phyloP scores from a whole-genome alignment of 2,888 invertebrate genomes.

The Stegana nigrithorax region DNA sequence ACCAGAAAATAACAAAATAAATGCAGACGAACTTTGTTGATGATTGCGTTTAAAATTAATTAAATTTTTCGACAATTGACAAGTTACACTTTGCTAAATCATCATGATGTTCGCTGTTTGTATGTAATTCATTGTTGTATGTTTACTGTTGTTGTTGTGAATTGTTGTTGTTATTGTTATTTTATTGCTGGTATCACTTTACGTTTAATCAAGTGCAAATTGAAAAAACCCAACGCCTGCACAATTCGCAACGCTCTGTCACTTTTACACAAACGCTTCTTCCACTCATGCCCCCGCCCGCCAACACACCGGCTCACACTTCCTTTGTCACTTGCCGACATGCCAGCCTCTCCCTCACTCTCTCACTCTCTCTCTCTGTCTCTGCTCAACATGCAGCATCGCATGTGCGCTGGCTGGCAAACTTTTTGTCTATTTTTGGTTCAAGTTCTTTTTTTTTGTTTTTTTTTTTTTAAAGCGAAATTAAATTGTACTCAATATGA shows the following conservation, averaged over 20 bases:
- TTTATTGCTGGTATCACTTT: slow-evolving; percentile 34
- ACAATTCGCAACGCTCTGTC: slow-evolving; percentile 8
- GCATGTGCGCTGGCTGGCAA: too few relatives aligned
- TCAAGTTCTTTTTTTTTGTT: too few relatives aligned
- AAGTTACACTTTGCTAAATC: slow-evolving; percentile 26
- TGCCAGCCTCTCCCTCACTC: background rate
- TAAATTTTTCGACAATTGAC: slow-evolving; percentile 29
- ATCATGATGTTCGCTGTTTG: background rate
- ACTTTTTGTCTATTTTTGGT: too few relatives aligned
- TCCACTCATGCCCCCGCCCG: background rate
- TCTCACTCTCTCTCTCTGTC: slow-evolving; percentile 16
- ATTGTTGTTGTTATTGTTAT: background rate
- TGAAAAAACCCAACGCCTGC: background rate
- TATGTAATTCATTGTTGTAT: slow-evolving; percentile 1
- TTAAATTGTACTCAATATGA: slow-evolving; percentile 34
- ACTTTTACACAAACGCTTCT: background rate
- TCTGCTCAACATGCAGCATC: slow-evolving; percentile 9
- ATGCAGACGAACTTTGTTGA: background rate
- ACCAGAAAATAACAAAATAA: background rate
- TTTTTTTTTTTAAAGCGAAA: slow-evolving; percentile 28
- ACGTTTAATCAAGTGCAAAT: slow-evolving; percentile 30
- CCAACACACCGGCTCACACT: background rate
- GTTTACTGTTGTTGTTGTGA: background rate
- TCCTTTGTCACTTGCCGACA: background rate
- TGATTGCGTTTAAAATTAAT: slow-evolving; percentile 35